These are phyloP conservation scores for Nannoperca australis DNA, from an alignment of 2,797 vertebrate species.

Conservation along the genomic window DNA sequence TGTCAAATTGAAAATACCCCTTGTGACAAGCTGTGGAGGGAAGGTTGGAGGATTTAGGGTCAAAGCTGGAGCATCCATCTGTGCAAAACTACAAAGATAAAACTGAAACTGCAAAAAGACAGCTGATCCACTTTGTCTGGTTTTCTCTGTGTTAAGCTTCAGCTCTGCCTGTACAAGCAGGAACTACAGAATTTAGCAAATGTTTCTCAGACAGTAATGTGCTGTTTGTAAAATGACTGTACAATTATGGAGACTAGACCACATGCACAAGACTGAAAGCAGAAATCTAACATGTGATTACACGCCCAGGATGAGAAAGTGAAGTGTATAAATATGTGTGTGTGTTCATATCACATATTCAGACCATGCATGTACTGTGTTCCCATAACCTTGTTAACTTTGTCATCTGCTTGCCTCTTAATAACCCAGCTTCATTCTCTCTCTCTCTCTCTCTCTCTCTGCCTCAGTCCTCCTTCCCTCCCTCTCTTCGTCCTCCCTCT, in stretches of 20 bases:
- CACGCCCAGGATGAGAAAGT: conserved; percentile 66
- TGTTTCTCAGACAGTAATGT: conserved; percentile 75
- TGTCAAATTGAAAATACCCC: conserved; percentile 58
- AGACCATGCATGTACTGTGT: conserved; percentile 12
- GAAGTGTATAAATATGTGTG: conserved; percentile 42
- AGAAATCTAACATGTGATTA: conserved; percentile 82
- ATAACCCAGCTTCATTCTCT: conserved; percentile 12
- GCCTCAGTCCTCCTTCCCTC: not conserved
- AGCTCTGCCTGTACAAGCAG: conserved; percentile 24
- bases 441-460: conserved; percentile 3
- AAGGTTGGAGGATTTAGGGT: conserved; percentile 35
- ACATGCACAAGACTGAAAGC: conserved; percentile 67
- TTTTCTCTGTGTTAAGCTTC: conserved; percentile 1
- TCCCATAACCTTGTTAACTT: conserved; percentile 12
- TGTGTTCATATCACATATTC: conserved; percentile 36
- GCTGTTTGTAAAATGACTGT: conserved; percentile 80
- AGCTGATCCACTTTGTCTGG: conserved; percentile 7
- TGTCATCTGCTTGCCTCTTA: conserved; percentile 17
- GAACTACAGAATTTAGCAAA: conserved; percentile 58
- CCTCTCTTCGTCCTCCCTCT: not conserved
- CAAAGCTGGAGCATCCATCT: conserved; percentile 32
- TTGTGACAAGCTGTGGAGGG: conserved; percentile 15
- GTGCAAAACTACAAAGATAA: conserved; percentile 30
- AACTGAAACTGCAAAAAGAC: conserved; percentile 10
- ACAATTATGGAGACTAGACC: conserved; percentile 83